Conservation (phyloP, 2,797 vertebrate species). For the Ctenochaetus hawaiiensis region DNA sequence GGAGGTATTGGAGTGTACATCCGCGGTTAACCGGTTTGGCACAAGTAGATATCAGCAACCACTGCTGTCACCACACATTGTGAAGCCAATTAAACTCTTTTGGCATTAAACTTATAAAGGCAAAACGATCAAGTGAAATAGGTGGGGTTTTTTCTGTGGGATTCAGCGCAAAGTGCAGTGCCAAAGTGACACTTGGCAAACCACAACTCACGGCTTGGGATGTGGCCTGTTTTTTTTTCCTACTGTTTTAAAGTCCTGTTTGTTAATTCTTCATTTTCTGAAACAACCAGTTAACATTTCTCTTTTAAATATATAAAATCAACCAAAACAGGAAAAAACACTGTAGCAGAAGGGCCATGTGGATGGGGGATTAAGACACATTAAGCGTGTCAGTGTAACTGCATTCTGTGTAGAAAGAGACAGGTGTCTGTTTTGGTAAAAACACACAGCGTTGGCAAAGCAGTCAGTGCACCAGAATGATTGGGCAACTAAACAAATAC, state of each 20-base stretch:
- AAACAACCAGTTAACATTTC: too few species aligned
- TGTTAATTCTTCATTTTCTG: not conserved
- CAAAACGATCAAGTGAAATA: slow-evolving; percentile 5
- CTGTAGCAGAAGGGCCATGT: not conserved
- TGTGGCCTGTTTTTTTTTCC: not conserved
- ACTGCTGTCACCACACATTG: not conserved
- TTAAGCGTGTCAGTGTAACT: not conserved
- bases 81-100: slow-evolving; percentile 14
- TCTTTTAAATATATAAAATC: not conserved
- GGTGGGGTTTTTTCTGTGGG: not conserved
- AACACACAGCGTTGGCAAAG: slow-evolving; percentile 17
- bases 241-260: not conserved
- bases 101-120: not conserved
- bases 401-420: not conserved
- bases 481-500: not conserved
- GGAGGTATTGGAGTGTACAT: not conserved
- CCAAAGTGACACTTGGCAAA: slow-evolving; percentile 18
- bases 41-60: not conserved
- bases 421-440: slow-evolving; percentile 12
- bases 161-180: not conserved
- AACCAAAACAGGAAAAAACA: not conserved
- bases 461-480: not conserved
- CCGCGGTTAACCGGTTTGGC: not conserved
- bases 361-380: not conserved
- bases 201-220: not conserved